These are phyloP conservation scores for Andrena fulva DNA, from an alignment of 2,888 invertebrate species.

Conservation along the genomic window DNA sequence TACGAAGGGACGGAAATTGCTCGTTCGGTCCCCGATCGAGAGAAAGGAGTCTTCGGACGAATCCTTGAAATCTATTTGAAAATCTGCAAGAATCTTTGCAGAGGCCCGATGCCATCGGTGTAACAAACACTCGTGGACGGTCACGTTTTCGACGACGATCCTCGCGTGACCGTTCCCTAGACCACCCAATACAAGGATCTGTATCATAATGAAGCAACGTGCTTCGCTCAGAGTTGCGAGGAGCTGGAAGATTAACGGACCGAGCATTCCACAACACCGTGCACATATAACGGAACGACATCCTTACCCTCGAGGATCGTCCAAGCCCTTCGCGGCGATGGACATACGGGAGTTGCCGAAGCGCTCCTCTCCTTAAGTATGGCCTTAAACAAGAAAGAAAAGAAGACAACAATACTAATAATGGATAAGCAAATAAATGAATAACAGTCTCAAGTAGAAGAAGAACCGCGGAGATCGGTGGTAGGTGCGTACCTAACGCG, in stretches of 20 bases:
- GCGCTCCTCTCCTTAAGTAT: conserved; percentile 63
- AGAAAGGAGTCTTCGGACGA: not conserved
- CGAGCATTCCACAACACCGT: conserved; percentile 1
- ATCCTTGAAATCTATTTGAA: not conserved
- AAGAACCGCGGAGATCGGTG: conserved; percentile 39
- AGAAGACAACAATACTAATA: conserved; percentile 22
- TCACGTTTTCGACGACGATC: conserved; percentile 20
- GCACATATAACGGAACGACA: not conserved
- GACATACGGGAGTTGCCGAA: conserved; percentile 39
- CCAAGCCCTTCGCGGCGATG: conserved; percentile 16
- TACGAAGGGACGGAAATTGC: not conserved
- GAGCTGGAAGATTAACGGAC: not conserved
- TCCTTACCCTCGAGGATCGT: conserved; percentile 17
- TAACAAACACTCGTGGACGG: conserved; percentile 6
- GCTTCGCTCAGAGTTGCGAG: not conserved
- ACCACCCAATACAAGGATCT: conserved; percentile 4
- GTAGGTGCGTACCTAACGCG: conserved; percentile 53
- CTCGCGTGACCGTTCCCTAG: not conserved
- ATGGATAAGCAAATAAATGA: conserved; percentile 32
- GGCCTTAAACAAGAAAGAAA: conserved; percentile 63
- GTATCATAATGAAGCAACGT: conserved; percentile 1
- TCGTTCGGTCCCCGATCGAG: not conserved
- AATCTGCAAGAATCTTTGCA: not conserved
- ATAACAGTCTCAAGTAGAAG: conserved; percentile 32
- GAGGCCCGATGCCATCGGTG: not conserved